These are phyloP conservation scores for Brachionus plicatilis DNA, from an alignment of 1,140 invertebrate genomes.

Conservation along the genomic window DNA sequence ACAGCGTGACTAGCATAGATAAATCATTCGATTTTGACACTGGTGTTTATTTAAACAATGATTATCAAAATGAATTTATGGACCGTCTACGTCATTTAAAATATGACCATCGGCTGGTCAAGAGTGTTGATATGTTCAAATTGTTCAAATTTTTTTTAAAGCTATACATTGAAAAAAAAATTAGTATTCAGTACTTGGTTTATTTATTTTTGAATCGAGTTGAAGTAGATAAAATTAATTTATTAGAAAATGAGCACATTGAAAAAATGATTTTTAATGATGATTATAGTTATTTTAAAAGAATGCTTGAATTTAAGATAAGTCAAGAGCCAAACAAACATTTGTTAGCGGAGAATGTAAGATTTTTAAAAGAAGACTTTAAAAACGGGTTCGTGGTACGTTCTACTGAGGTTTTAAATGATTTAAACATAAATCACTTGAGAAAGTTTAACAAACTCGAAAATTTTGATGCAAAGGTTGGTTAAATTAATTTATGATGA, in stretches of 20 bases:
- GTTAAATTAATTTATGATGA: neutral
- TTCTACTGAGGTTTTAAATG: slow-evolving; percentile 32
- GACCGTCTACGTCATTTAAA: neutral
- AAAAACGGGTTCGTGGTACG: slow-evolving; percentile 3
- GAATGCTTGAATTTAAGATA: neutral
- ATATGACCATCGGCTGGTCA: neutral
- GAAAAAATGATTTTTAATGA: neutral
- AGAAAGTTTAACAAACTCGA: slow-evolving; percentile 26
- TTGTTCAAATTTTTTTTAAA: slow-evolving; percentile 6
- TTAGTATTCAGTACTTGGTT: slow-evolving; percentile 24
- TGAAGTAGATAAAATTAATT: neutral
- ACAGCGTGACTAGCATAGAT: slow-evolving; percentile 7
- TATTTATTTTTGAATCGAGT: slow-evolving; percentile 7
- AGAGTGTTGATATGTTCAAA: neutral
- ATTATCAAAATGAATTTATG: neutral
- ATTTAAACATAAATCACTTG: slow-evolving; percentile 31
- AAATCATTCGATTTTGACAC: neutral
- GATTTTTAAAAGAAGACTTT: slow-evolving; percentile 11
- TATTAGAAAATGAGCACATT: neutral
- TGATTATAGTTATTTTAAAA: slow-evolving; percentile 27
- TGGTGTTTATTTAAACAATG: neutral
- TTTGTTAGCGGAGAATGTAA: neutral
- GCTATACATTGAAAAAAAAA: neutral
- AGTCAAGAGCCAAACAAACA: neutral
- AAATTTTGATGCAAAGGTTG: neutral